Percentiles rank a stretch among this genome's conserved stretches.
phyloP scores from a whole-genome alignment of 2,888 invertebrate species.

The Drosophila conformis region DNA sequence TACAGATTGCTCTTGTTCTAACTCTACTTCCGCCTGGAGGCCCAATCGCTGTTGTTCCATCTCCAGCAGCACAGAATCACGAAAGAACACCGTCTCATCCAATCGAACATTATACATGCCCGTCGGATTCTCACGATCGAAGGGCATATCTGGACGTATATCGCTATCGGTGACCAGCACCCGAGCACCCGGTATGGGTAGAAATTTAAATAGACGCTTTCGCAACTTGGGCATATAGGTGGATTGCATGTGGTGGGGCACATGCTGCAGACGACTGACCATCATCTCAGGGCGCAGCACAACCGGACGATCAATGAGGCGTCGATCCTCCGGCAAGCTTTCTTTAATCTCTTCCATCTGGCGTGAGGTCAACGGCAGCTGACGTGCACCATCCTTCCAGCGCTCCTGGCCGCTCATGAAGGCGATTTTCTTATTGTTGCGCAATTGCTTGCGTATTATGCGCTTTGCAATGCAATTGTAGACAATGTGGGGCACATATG shows the following conservation, averaged over 20 bases:
- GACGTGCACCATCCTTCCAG: constrained; percentile 68
- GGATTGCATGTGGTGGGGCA: constrained; percentile 68
- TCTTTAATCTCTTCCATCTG: constrained; percentile 65
- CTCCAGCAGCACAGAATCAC: constrained; percentile 44
- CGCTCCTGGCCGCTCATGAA: constrained; percentile 81
- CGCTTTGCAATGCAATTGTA: constrained; percentile 79
- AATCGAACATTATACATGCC: constrained; percentile 56
- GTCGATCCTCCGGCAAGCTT: constrained; percentile 64
- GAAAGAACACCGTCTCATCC: constrained; percentile 49
- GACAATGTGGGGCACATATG: constrained; percentile 51
- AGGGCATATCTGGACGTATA: constrained; percentile 57
- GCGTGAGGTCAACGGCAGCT: constrained; percentile 49
- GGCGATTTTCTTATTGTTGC: constrained; percentile 81
- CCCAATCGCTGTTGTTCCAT: constrained; percentile 21
- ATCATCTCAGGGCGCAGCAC: constrained; percentile 45
- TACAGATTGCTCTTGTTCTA: background rate
- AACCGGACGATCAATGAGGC: constrained; percentile 67
- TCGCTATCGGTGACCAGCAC: constrained; percentile 75
- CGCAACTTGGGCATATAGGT: constrained; percentile 68
- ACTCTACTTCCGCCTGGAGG: rapidly evolving
- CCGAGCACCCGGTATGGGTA: constrained; percentile 76
- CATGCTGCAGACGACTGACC: constrained; percentile 50
- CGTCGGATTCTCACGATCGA: constrained; percentile 56
- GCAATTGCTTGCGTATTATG: constrained; percentile 70
- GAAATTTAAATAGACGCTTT: constrained; percentile 79